phyloP scores from a whole-genome alignment of 2,113 vertebrate species.

The Diadophis punctatus region DNA sequence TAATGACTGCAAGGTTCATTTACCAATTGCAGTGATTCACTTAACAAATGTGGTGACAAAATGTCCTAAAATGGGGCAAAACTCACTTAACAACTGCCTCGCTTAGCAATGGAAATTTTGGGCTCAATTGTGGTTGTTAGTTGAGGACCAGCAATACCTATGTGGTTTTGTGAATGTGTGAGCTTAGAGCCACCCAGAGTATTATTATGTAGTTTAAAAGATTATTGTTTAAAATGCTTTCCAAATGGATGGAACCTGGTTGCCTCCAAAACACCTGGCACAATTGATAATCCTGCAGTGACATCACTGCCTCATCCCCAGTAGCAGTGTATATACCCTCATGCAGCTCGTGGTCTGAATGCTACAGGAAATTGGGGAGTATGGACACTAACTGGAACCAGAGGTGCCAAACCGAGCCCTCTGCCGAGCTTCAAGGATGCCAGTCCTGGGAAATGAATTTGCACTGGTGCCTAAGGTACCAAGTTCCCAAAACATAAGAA shows the following conservation, averaged over 20 bases:
- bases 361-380: too few species aligned
- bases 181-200: neutral
- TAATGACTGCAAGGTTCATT: too few species aligned
- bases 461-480: too few species aligned
- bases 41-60: too few species aligned
- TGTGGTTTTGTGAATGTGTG: neutral
- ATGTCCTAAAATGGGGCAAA: too few species aligned
- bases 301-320: neutral
- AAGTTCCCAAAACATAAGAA: neutral
- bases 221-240: neutral
- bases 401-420: neutral
- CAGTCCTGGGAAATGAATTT: too few species aligned
- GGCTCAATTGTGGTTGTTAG: too few species aligned
- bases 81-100: too few species aligned
- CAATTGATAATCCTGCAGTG: neutral
- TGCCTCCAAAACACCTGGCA: neutral
- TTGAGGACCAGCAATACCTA: too few species aligned
- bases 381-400: too few species aligned
- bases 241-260: neutral
- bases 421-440: neutral
- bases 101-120: too few species aligned
- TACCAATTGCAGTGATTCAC: too few species aligned
- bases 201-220: neutral
- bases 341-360: neutral
- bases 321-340: neutral